phyloP scores from a whole-genome alignment of 2,888 invertebrate genomes.

The Diaprepes abbreviatus region DNA sequence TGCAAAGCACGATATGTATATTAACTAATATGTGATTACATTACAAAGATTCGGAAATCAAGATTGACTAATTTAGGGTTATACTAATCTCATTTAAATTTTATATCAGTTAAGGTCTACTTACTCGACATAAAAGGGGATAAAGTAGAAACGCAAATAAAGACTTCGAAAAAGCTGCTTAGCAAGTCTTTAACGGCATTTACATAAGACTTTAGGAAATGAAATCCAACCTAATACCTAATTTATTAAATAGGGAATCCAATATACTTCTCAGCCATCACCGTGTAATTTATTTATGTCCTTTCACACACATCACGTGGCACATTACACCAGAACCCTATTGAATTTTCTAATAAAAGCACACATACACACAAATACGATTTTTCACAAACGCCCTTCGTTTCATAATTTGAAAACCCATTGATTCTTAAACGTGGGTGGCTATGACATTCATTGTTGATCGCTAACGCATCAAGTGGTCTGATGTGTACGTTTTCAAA shows the following conservation, averaged over 20 bases:
- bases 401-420: constrained; percentile 23
- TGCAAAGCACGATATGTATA: no score
- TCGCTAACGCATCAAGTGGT: constrained; percentile 19
- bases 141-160: constrained; percentile 16
- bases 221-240: constrained; percentile 4
- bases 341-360: constrained; percentile 15
- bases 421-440: constrained; percentile 27
- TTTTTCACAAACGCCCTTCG: constrained; percentile 5
- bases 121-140: neutral
- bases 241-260: neutral
- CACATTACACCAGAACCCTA: constrained; percentile 2
- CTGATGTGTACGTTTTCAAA: constrained; percentile 20
- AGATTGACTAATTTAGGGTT: neutral
- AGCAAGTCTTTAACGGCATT: neutral
- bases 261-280: neutral
- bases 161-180: constrained; percentile 14
- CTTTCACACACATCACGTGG: constrained; percentile 6
- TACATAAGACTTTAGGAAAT: neutral
- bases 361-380: constrained; percentile 13
- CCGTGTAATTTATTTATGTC: constrained; percentile 9
- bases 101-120: constrained; percentile 5
- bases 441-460: constrained; percentile 20
- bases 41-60: no score
- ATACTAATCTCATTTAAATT: neutral
- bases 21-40: no score